Base-by-base conservation (phyloP, 1,140 invertebrate genomes). In the Cherax quadricarinatus region DNA sequence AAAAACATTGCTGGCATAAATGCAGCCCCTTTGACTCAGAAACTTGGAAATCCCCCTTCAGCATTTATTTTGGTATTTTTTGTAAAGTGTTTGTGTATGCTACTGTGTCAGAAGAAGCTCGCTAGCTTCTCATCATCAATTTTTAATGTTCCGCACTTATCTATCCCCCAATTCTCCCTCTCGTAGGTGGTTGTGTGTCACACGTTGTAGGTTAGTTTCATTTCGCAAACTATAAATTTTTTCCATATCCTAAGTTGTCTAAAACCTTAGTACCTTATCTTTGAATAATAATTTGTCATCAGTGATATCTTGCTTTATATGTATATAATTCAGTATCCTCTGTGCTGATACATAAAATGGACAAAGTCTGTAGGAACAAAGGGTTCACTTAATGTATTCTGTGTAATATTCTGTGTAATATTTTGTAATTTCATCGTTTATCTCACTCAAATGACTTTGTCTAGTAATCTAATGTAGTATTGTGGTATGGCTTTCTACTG, bases 111-210 rank as follows among this genome's bases (percentile, higher is more conserved):
- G 48, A 73, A 73, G 84, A 86, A 86, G 84, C 84, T 70, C 30
- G 66, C 21, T 49, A 73, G 84, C 84, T 86, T 78, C 83, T 48
- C 10, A 49, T 51, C 21, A 60, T 66, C 53, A 80, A 41, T 79
- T 51, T 91, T 84, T 85, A 88, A 78, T 85, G 66, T 85, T 85
- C 73, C 16, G 75, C 70, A 86, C 86, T 92, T 48, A 82, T 73
- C 70, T 92, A 30, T 87, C 79, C 86, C 83, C 53, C 70, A 83
- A 81, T 51, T 88, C 73, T 82, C 80, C 80, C 66, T 88, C 89
- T 88, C 82, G 86, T 92, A 92, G 91, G 91, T 88, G 86, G 91
- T 92, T 92, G 91, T 88, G 85, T 92, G 75, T 88, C 91, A 51
- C 91, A 92, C 80, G 73, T 84, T 81, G 49, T 92, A 92, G 91